phyloP scores from a whole-genome alignment of 1,140 invertebrate genomes.

The Drosophila neocordata region DNA sequence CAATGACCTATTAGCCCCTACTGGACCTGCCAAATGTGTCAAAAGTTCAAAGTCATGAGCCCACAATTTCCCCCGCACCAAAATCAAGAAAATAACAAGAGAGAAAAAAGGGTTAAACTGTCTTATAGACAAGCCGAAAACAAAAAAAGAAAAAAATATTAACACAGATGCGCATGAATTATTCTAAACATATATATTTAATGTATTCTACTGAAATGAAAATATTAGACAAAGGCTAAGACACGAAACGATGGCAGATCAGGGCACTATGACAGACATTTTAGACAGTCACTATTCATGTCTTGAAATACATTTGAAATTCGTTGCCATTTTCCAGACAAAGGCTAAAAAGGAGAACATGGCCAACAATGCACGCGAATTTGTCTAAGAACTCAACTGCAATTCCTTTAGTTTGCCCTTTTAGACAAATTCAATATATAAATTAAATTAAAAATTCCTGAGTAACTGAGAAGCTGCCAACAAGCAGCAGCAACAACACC shows the following conservation, averaged over 20 bases:
- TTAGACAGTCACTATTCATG: slow-evolving; percentile 17
- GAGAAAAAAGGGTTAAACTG: slow-evolving; percentile 50
- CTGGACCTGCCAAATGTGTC: slow-evolving; percentile 73
- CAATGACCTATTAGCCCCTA: slow-evolving; percentile 64
- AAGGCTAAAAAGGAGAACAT: slow-evolving; percentile 22
- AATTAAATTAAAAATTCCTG: slow-evolving; percentile 63
- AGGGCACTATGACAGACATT: slow-evolving; percentile 9
- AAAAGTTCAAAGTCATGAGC: slow-evolving; percentile 74
- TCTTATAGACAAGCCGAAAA: slow-evolving; percentile 28
- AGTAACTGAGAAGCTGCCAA: slow-evolving; percentile 26
- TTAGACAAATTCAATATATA: slow-evolving; percentile 41
- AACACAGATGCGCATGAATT: slow-evolving; percentile 70
- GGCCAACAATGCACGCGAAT: slow-evolving; percentile 37
- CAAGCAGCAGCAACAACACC: slow-evolving; percentile 14
- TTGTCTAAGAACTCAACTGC: slow-evolving; percentile 2
- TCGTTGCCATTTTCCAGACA: slow-evolving; percentile 11
- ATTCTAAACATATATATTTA: slow-evolving; percentile 41
- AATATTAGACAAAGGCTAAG: slow-evolving; percentile 37
- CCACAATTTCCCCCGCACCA: slow-evolving; percentile 25
- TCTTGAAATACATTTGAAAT: slow-evolving; percentile 16
- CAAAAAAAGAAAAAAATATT: slow-evolving; percentile 34
- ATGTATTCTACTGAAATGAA: slow-evolving; percentile 34
- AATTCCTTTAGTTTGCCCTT: slow-evolving; percentile 8
- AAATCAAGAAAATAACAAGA: neutral
- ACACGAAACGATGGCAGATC: slow-evolving; percentile 25